phyloP scores from a whole-genome alignment of 2,113 vertebrate genomes.

The Ciconia boyciana region DNA sequence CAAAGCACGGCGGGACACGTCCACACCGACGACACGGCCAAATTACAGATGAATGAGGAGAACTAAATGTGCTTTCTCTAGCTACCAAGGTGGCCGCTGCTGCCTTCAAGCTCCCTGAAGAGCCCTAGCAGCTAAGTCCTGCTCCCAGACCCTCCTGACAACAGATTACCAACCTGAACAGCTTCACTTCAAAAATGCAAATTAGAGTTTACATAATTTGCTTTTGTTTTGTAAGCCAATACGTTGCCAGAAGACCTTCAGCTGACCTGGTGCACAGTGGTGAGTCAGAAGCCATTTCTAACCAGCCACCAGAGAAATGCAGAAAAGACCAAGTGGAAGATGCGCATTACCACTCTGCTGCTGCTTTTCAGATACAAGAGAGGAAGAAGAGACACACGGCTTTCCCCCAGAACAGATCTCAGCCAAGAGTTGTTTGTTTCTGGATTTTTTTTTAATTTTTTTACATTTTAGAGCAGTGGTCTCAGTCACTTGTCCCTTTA shows the following conservation, averaged over 20 bases:
- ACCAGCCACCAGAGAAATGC: background rate
- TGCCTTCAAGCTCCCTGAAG: background rate
- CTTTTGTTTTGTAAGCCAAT: background rate
- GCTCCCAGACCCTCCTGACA: background rate
- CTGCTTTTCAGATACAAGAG: background rate
- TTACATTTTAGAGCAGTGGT: background rate
- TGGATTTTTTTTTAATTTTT: rapidly evolving
- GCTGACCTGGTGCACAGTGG: background rate
- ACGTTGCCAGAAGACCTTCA: background rate
- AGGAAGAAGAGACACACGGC: rapidly evolving
- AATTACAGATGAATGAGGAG: background rate
- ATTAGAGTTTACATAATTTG: background rate
- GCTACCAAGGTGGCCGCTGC: background rate
- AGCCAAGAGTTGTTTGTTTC: rapidly evolving
- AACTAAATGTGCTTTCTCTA: background rate
- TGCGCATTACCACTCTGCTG: background rate
- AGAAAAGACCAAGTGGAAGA: background rate
- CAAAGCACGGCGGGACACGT: rapidly evolving
- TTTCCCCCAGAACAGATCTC: background rate
- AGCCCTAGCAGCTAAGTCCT: background rate
- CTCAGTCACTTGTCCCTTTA: background rate
- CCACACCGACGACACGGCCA: rapidly evolving
- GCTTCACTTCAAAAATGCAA: background rate
- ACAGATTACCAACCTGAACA: background rate
- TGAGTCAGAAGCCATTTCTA: background rate